Evolutionary conservation across 2,113 vertebrate species (phyloP).

Genomic region (Microtus pennsylvanicus): DNA sequence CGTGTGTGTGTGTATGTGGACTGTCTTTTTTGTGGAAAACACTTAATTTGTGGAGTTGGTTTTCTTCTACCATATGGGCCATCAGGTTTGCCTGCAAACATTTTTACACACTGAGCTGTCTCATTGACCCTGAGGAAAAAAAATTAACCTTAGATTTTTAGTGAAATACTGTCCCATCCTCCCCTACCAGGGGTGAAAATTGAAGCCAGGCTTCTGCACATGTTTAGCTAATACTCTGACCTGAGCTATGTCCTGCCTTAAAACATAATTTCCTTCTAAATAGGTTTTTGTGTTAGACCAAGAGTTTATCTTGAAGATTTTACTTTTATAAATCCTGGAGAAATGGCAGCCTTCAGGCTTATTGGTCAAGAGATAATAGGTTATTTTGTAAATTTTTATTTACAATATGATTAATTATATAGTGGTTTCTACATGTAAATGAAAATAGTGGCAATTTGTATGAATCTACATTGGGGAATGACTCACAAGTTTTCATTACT

Average conservation of each 20-base stretch:
- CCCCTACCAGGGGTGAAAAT: neutral
- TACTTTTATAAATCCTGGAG: neutral
- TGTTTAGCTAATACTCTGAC: neutral
- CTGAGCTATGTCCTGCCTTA: no score
- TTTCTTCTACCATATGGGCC: neutral
- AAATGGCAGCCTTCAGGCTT: neutral
- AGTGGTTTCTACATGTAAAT: neutral
- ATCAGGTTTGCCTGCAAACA: neutral
- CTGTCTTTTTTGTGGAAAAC: neutral
- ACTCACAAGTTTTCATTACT: conserved; percentile 76
- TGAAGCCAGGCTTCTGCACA: neutral
- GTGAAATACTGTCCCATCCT: neutral
- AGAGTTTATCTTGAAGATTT: conserved; percentile 18
- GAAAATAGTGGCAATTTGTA: neutral
- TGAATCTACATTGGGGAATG: neutral
- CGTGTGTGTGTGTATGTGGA: no score
- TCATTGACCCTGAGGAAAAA: neutral
- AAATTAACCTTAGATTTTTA: neutral
- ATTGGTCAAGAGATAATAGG: neutral
- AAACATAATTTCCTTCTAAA: neutral
- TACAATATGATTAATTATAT: neutral
- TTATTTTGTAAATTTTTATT: neutral
- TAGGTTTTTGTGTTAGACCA: neutral
- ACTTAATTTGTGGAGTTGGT: no score
- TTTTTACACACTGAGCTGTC: neutral